Conservation (phyloP, 1,140 invertebrate genomes). For the Kradibia gibbosae region DNA sequence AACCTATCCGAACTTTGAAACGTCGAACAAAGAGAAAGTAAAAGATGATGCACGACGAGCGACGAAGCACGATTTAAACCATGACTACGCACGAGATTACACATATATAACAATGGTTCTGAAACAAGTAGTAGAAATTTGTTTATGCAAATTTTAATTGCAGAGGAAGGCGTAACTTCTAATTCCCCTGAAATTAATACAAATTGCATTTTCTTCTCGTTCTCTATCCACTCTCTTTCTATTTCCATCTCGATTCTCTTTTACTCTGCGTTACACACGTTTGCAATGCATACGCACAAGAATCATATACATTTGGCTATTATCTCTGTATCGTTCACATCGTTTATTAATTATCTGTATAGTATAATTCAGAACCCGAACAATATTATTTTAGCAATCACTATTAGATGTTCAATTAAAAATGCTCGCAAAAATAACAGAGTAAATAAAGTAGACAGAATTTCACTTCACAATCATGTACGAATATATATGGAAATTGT, state of each 20-base stretch:
- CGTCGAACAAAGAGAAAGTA: background rate
- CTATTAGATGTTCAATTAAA: no score
- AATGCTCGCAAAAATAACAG: no score
- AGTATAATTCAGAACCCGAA: no score
- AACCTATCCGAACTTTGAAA: background rate
- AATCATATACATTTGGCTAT: background rate
- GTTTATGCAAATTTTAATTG: slow-evolving; percentile 66
- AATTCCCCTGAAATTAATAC: slow-evolving; percentile 64
- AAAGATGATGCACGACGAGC: background rate
- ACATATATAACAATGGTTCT: slow-evolving; percentile 1
- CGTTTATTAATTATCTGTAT: background rate
- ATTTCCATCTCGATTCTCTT: slow-evolving; percentile 6
- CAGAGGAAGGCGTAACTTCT: slow-evolving; percentile 59
- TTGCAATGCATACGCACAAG: background rate
- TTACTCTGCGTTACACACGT: background rate
- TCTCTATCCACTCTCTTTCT: background rate
- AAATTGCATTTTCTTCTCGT: slow-evolving; percentile 57
- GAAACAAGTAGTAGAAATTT: slow-evolving; percentile 53
- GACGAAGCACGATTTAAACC: background rate
- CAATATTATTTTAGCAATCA: no score
- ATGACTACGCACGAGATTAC: background rate
- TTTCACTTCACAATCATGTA: no score
- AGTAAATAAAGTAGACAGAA: no score
- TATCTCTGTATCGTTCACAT: background rate
- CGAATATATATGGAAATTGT: no score